Base-by-base conservation (phyloP, 2,797 vertebrate genomes). In the Muscicapa striata region DNA sequence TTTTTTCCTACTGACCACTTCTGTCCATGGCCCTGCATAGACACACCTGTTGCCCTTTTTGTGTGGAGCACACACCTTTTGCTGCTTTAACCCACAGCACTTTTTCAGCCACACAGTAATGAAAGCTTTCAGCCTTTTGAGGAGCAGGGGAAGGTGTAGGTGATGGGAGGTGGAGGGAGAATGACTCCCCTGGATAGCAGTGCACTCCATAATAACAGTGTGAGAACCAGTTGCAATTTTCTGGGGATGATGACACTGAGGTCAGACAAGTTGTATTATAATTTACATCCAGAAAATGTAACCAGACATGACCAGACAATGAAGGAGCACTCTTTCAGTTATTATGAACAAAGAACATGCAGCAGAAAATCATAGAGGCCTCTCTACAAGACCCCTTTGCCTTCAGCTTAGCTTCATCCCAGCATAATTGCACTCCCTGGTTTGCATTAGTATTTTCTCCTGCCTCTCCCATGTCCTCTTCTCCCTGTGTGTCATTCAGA, bases 221-320 rank as follows among this genome's bases (percentile, higher is more conserved):
- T 62, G 75, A 95, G 87, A 91, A 94, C 79, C 87, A 70, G 84
- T 73, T 96, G 84, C 94, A 96, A 87, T 96, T 96, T 95, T 51
- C 89, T 82, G 82, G 70, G 43, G 73, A 88, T 82, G 85, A 84
- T 94, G 95, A 92, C 94, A 84, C 92, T 9, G 48, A 92, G 94
- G 94, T 96, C 92, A 95, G 83, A 87, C 55, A 57, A 82, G 48
- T 85, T 92, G 84, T 72, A 70, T 85, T 59, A 69, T 86, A 95
- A 96, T 97, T 96, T 96, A 85, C 34, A 9, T 85, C 54, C 89
- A 89, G 87, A 68, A 89, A 95, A 95, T 85, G 80, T 83, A 89
- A 85, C 76, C 83, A 95, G 93, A 92, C 94, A 93, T 81, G 95
- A 90, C 88, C 93, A 95, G 95, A 82, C 91, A 94, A 93, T 40